phyloP scores from a whole-genome alignment of 2,113 vertebrate species.

The Gobiocypris rarus region DNA sequence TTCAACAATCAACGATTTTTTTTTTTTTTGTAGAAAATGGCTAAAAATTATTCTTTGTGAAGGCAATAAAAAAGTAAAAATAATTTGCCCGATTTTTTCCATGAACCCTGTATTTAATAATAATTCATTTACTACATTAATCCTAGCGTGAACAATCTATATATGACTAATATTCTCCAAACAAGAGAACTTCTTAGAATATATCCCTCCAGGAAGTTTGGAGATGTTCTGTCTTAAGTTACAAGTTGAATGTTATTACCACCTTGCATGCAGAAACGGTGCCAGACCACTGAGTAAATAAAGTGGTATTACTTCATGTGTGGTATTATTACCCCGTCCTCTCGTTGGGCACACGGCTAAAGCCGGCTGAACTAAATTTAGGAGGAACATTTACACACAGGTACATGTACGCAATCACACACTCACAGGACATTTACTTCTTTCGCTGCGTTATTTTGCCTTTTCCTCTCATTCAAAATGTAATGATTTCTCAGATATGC shows the following conservation, averaged over 20 bases:
- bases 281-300: neutral
- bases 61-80: neutral
- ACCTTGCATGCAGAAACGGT: neutral
- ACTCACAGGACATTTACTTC: neutral
- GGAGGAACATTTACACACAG: constrained; percentile 60
- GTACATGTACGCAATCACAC: constrained; percentile 10
- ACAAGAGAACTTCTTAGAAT: neutral
- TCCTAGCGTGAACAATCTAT: neutral
- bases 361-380: constrained; percentile 73
- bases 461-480: neutral
- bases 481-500: neutral
- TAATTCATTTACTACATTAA: neutral
- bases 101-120: no score
- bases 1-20: no score
- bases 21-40: no score
- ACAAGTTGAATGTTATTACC: neutral
- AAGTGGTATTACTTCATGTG: neutral
- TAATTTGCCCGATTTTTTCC: neutral
- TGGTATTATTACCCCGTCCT: constrained; percentile 23
- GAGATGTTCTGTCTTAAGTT: neutral
- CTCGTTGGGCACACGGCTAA: constrained; percentile 51
- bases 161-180: neutral
- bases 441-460: neutral
- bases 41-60: neutral
- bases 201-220: neutral